phyloP scores from a whole-genome alignment of 1,140 invertebrate genomes.

The Sycophila sp. region DNA sequence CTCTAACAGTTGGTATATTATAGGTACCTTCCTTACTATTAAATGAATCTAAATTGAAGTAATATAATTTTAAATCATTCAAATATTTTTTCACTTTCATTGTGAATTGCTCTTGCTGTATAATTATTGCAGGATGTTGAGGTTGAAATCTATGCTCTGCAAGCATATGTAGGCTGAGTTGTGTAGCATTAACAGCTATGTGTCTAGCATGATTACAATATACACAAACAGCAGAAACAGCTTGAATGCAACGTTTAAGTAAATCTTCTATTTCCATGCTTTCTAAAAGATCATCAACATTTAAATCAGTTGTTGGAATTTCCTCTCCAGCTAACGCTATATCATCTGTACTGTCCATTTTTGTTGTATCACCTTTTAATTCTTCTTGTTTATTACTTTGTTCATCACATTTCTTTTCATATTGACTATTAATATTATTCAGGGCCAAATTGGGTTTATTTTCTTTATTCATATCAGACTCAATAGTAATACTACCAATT shows the following conservation, averaged over 20 bases:
- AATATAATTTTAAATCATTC: conserved; percentile 70
- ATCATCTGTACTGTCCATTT: conserved; percentile 42
- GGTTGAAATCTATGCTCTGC: conserved; percentile 81
- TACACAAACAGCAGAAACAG: conserved; percentile 75
- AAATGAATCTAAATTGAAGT: conserved; percentile 78
- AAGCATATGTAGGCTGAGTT: conserved; percentile 80
- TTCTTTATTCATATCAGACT: conserved; percentile 28
- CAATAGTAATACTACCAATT: conserved; percentile 27
- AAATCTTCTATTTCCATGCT: conserved; percentile 76
- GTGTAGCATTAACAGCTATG: conserved; percentile 83
- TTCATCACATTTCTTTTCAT: conserved; percentile 33
- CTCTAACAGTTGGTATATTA: conserved; percentile 64
- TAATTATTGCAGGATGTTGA: conserved; percentile 62
- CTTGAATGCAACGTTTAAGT: conserved; percentile 76
- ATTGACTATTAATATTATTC: conserved; percentile 19
- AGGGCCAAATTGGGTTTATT: conserved; percentile 17
- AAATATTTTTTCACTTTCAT: conserved; percentile 73
- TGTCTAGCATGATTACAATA: conserved; percentile 86
- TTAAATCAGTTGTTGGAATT: conserved; percentile 75
- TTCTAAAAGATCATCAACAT: conserved; percentile 77
- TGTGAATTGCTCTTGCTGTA: conserved; percentile 72
- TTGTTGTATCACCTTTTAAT: conserved; percentile 18
- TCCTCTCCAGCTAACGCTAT: conserved; percentile 71
- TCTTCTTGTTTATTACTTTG: conserved; percentile 27
- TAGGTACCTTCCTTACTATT: conserved; percentile 70